phyloP scores from a whole-genome alignment of 1,140 invertebrate genomes.

The Drosophila auraria region DNA sequence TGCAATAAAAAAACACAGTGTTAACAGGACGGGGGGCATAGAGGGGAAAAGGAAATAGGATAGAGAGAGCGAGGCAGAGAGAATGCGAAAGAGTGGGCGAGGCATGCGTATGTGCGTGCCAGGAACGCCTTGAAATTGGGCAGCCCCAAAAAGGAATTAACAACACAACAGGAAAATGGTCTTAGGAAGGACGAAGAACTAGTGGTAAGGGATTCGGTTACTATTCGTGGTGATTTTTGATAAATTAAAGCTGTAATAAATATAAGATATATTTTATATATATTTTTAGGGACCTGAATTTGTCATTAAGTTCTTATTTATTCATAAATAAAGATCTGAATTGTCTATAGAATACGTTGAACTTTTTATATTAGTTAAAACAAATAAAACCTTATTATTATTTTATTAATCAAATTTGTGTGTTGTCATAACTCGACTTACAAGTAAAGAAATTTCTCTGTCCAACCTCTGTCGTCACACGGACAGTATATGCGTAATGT shows the following conservation, averaged over 20 bases:
- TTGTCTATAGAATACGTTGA: no score
- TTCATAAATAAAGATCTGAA: background rate
- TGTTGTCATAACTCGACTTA: no score
- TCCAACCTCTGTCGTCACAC: no score
- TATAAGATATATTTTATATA: background rate
- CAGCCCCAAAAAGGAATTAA: slow-evolving; percentile 53
- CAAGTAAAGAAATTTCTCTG: no score
- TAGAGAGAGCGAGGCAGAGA: background rate
- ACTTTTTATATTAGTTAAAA: no score
- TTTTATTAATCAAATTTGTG: no score
- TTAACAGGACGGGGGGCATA: slow-evolving; percentile 51
- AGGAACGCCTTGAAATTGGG: slow-evolving; percentile 48
- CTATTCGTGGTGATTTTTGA: background rate
- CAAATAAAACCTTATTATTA: no score
- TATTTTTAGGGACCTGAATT: no score
- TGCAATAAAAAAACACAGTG: slow-evolving; percentile 81
- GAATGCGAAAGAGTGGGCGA: slow-evolving; percentile 13
- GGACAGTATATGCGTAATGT: no score
- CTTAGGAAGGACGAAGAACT: background rate
- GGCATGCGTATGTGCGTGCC: slow-evolving; percentile 59
- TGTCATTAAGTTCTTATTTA: background rate
- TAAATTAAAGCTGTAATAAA: background rate
- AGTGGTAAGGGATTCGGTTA: background rate
- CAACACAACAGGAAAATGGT: slow-evolving; percentile 20
- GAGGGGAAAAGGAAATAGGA: slow-evolving; percentile 11